Conservation (phyloP, 2,888 invertebrate species). For the Athalia cordata region DNA sequence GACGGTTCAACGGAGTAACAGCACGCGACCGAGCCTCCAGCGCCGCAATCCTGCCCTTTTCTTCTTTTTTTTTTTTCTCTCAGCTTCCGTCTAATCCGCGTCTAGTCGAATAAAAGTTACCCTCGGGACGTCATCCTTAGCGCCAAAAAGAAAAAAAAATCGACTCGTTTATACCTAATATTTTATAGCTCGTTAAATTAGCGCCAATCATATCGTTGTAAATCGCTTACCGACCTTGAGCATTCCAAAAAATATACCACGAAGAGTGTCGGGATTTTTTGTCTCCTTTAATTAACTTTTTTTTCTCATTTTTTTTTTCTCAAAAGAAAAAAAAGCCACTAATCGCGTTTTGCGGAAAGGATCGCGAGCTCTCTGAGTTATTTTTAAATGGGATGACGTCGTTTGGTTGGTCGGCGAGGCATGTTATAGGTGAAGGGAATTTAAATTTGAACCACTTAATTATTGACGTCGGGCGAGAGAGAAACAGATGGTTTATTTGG, state of each 20-base stretch:
- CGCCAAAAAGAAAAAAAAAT: background rate
- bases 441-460: constrained; percentile 45
- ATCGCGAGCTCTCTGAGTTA: background rate
- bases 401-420: background rate
- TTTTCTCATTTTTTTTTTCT: too few relatives aligned
- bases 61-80: constrained; percentile 41
- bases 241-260: constrained; percentile 50
- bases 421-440: background rate
- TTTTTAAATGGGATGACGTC: background rate
- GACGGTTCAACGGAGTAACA: background rate
- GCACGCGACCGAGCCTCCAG: constrained; percentile 19
- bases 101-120: background rate
- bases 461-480: constrained; percentile 26
- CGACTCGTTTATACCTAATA: background rate
- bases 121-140: background rate
- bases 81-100: constrained; percentile 8
- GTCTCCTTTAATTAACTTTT: too few relatives aligned
- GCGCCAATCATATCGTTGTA: constrained; percentile 59
- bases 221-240: too few relatives aligned
- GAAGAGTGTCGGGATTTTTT: too few relatives aligned
- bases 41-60: constrained; percentile 39
- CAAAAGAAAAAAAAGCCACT: too few relatives aligned
- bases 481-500: background rate
- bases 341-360: too few relatives aligned
- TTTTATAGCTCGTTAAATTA: constrained; percentile 70